These are phyloP conservation scores for Borostomias antarcticus DNA, from an alignment of 2,797 vertebrate species.

Conservation along the genomic window DNA sequence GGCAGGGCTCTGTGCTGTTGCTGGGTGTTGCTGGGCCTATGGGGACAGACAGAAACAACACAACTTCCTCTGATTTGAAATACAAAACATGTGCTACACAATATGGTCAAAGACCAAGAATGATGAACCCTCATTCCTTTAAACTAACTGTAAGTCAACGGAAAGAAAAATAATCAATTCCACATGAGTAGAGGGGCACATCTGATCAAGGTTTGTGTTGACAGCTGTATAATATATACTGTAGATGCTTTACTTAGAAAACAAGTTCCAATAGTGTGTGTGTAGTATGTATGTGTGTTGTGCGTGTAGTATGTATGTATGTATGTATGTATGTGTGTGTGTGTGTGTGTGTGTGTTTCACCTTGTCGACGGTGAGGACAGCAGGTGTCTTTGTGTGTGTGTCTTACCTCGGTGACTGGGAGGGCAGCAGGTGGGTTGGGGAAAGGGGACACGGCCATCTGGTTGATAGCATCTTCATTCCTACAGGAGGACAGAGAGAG, in stretches of 20 bases:
- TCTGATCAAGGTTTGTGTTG: no score
- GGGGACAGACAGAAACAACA: slow-evolving; percentile 31
- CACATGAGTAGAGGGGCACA: no score
- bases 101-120: no score
- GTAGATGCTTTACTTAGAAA: no score
- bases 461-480: slow-evolving; percentile 87
- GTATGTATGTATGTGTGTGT: slow-evolving; percentile 17
- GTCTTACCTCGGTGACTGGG: slow-evolving; percentile 78
- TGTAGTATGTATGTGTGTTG: no score
- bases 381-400: slow-evolving; percentile 39
- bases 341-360: slow-evolving; percentile 51
- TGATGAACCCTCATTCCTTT: no score
- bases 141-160: no score
- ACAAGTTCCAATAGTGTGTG: no score
- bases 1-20: slow-evolving; percentile 19
- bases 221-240: no score
- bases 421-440: slow-evolving; percentile 68
- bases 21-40: slow-evolving; percentile 25
- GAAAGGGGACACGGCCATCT: slow-evolving; percentile 89
- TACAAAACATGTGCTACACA: no score
- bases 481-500: slow-evolving; percentile 56
- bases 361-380: slow-evolving; percentile 76
- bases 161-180: no score
- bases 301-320: neutral
- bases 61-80: neutral